These are phyloP conservation scores for Dynastes grantii DNA, from an alignment of 2,888 invertebrate species.

Conservation along the genomic window DNA sequence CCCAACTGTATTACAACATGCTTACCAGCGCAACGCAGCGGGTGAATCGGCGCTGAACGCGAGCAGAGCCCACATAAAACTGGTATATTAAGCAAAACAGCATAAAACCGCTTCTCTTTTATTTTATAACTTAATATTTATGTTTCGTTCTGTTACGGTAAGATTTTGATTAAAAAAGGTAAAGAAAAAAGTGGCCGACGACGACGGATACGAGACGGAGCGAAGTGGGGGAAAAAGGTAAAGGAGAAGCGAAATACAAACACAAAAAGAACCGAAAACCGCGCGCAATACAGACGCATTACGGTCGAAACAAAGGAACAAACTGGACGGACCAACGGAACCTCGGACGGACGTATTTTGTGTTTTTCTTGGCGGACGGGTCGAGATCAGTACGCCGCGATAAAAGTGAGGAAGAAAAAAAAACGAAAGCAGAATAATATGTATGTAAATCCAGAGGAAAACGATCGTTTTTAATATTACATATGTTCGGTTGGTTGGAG, in stretches of 20 bases:
- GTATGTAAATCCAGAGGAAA: constrained; percentile 1
- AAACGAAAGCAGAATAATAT: background rate
- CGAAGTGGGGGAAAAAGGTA: too few species aligned
- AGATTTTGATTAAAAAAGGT: constrained; percentile 31
- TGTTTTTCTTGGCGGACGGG: constrained; percentile 2
- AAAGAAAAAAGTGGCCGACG: background rate
- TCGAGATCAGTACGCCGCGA: background rate
- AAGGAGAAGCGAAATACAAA: too few species aligned
- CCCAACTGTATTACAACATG: too few species aligned
- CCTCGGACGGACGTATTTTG: background rate
- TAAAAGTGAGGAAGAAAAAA: too few species aligned
- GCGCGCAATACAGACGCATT: constrained; percentile 10
- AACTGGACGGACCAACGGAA: constrained; percentile 23
- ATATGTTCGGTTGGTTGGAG: background rate
- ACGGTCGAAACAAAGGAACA: constrained; percentile 20
- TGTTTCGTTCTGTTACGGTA: constrained; percentile 30
- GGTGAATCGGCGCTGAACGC: too few species aligned
- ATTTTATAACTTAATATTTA: constrained; percentile 37
- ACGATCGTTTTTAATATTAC: background rate
- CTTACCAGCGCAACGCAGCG: too few species aligned
- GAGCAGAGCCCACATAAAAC: background rate
- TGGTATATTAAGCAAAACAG: constrained; percentile 34
- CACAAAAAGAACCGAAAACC: background rate
- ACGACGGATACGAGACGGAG: too few species aligned
- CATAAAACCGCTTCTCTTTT: constrained; percentile 26